Evolutionary conservation across 2,888 invertebrate genomes (phyloP).

Genomic region (Cantharis rustica): DNA sequence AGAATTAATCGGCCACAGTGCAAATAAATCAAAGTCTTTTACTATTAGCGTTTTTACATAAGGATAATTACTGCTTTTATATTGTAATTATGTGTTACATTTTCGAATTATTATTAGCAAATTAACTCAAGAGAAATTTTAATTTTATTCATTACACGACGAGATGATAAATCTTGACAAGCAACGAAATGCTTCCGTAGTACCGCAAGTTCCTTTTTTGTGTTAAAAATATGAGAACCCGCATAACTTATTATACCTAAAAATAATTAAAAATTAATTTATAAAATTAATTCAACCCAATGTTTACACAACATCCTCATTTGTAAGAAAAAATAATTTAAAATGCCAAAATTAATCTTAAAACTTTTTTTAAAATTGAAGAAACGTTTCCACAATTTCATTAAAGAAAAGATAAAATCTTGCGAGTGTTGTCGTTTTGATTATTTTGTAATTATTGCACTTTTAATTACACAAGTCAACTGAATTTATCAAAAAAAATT

Average conservation of each 20-base stretch:
- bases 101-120: constrained; percentile 9
- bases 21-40: constrained; percentile 10
- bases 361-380: constrained; percentile 4
- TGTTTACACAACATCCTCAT: constrained; percentile 17
- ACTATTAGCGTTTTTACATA: constrained; percentile 9
- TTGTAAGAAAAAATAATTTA: constrained; percentile 3
- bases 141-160: background rate
- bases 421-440: background rate
- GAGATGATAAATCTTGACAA: background rate
- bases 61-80: constrained; percentile 12
- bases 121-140: constrained; percentile 1
- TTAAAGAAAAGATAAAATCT: constrained; percentile 12
- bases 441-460: constrained; percentile 12
- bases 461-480: constrained; percentile 15
- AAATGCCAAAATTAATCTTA: background rate
- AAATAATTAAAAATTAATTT: constrained; percentile 12
- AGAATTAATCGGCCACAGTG: constrained; percentile 6
- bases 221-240: constrained; percentile 10
- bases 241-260: constrained; percentile 1
- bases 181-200: background rate
- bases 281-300: constrained; percentile 9
- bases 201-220: background rate
- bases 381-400: constrained; percentile 12
- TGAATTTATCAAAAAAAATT: constrained; percentile 8
- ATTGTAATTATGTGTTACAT: constrained; percentile 13